Evolutionary conservation across 2,797 vertebrate genomes (phyloP), one percentile per base, ranked within the genome.

Genomic region (Discoglossus pictus): DNA sequence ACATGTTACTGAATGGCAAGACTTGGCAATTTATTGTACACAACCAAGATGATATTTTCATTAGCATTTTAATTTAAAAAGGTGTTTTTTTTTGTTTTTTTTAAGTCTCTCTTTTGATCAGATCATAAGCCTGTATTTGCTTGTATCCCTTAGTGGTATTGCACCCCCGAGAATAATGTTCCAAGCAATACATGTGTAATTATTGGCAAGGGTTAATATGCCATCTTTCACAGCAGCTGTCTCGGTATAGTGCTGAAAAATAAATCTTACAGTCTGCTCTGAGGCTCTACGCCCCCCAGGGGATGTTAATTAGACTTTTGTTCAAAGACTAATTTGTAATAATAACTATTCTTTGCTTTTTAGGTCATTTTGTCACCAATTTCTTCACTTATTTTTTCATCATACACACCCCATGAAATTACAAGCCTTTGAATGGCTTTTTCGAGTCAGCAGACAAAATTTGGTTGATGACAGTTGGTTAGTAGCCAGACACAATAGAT

Each of bases 151-250:
- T n/a, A n/a, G n/a, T n/a, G n/a, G n/a, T n/a, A n/a, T n/a, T n/a
- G n/a, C n/a, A n/a, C n/a, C n/a, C n/a, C n/a, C n/a, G n/a, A n/a
- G n/a, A n/a, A n/a, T n/a, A n/a, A n/a, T n/a, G n/a, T n/a, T n/a
- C n/a, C n/a, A n/a, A n/a, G n/a, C n/a, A n/a, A n/a, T n/a, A n/a
- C n/a, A n/a, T 86, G 83, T 87, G 78, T 81, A 79, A 75, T 75
- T 70, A 74, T 79, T 86, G 81, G 77, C 80, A 77, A 81, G 75
- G 71, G 61, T 74, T 76, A 51, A 62, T 61, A 65, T 64, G 64
- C 50, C 72, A 69, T 75, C 65, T 76, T 65, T 74, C 10, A 25
- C 52, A 84, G 72, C 58, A 68, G 56, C 59, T 68, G 66, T 50
- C 65, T 10, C 40, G 38, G 31, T 18, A 44, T 15, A 3, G 20